Percentiles rank a stretch among this genome's conserved stretches.
phyloP scores from a whole-genome alignment of 2,888 invertebrate species.

The Steinernema carpocapsae region DNA sequence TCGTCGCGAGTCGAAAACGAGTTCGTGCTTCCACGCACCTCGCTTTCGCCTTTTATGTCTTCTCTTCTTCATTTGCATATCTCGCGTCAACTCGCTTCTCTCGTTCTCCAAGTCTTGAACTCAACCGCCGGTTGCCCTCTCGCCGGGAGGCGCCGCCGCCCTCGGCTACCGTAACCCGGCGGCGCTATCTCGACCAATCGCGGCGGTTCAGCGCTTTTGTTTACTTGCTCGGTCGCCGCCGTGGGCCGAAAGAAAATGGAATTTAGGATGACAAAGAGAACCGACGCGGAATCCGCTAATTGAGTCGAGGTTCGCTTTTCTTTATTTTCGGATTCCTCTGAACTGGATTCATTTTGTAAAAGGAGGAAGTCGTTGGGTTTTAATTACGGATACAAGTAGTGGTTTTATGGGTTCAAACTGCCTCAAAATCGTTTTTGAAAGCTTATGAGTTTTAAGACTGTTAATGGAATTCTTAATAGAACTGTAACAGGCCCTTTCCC shows the following conservation, averaged over 20 bases:
- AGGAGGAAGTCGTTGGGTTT: no score
- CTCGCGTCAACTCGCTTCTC: constrained; percentile 10
- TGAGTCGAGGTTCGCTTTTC: background rate
- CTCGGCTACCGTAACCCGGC: constrained; percentile 26
- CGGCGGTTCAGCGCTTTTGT: constrained; percentile 31
- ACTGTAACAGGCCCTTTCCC: no score
- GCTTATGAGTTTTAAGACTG: no score
- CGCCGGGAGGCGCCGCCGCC: background rate
- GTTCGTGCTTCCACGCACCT: constrained; percentile 30
- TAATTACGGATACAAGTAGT: no score
- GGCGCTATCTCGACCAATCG: constrained; percentile 23
- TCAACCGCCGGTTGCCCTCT: constrained; percentile 18
- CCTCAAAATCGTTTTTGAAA: no score
- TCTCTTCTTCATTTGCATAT: constrained; percentile 29
- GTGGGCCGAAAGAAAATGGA: constrained; percentile 25
- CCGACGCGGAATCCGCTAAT: constrained; percentile 16
- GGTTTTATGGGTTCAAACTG: no score
- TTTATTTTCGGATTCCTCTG: background rate
- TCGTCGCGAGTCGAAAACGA: constrained; percentile 13
- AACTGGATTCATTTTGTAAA: no score
- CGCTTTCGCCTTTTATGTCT: constrained; percentile 26
- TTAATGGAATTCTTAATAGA: no score
- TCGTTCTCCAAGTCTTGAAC: background rate
- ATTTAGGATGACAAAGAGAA: background rate
- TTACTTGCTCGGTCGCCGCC: background rate